These are phyloP conservation scores for Tortricodes alternella DNA, from an alignment of 2,888 invertebrate genomes.

Conservation along the genomic window DNA sequence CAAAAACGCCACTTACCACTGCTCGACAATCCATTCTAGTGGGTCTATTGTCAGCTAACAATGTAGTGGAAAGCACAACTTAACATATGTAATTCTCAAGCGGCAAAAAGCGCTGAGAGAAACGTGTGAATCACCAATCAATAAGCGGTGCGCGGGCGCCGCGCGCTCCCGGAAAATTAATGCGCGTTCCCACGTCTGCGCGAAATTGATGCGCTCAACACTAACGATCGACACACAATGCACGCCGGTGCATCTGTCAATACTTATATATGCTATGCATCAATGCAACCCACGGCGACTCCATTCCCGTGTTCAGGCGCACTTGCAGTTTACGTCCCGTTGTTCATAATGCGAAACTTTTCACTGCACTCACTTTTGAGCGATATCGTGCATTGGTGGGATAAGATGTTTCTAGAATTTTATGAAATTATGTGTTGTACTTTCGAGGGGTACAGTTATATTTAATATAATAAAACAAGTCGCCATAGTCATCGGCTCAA, in stretches of 20 bases:
- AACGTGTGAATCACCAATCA: slow-evolving; percentile 50
- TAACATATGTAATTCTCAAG: slow-evolving; percentile 41
- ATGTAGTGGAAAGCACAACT: slow-evolving; percentile 67
- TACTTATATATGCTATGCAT: slow-evolving; percentile 72
- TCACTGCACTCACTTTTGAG: slow-evolving; percentile 34
- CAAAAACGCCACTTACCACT: slow-evolving; percentile 58
- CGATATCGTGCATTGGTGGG: slow-evolving; percentile 29
- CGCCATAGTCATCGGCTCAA: too few relatives aligned
- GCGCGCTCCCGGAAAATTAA: slow-evolving; percentile 49
- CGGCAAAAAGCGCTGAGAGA: slow-evolving; percentile 54
- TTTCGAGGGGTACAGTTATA: neutral
- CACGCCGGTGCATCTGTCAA: slow-evolving; percentile 60
- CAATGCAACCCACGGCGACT: slow-evolving; percentile 45
- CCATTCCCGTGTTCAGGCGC: slow-evolving; percentile 40
- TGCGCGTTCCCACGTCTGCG: slow-evolving; percentile 53
- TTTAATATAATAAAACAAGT: too few relatives aligned
- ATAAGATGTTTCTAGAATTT: slow-evolving; percentile 35
- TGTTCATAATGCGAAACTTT: slow-evolving; percentile 27
- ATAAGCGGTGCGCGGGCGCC: slow-evolving; percentile 37
- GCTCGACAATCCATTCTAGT: slow-evolving; percentile 69
- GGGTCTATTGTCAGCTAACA: slow-evolving; percentile 56
- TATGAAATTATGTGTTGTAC: neutral
- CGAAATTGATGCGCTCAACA: slow-evolving; percentile 53
- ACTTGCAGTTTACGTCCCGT: slow-evolving; percentile 33
- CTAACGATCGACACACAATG: slow-evolving; percentile 63